Base-by-base conservation (phyloP, 2,113 vertebrate genomes). In the Anhinga rufa region DNA sequence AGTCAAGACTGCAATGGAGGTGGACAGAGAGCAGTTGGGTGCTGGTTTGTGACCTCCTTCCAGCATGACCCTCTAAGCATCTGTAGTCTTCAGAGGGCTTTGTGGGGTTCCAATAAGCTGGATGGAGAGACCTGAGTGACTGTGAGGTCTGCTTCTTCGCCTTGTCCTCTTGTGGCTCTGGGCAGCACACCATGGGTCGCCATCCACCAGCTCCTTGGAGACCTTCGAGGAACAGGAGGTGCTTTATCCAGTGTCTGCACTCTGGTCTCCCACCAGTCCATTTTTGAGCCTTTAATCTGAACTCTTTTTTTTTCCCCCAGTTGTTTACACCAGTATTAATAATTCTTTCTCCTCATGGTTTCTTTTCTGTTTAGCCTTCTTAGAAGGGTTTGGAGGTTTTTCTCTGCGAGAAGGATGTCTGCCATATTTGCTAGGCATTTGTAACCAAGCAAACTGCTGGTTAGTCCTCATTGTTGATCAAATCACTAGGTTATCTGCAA, bases 91-190 rank as follows among this genome's bases (percentile, higher is more conserved):
- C n/a, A 48, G 38, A 68, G n/a, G 18, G 31, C 18, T 79, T 60
- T 60, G 9, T 42, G 42, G 46, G 7, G 8, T 54, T 54, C 46
- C 36, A 10, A 0, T 57, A 78, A 81, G 31, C 25, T 57, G 40
- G 16, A 22, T 51, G 20, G 11, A 8, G 14, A 54, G 29, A 60
- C 22, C 11, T 13, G 13, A 21, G 24, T 36, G 66, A 60, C 34
- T 0, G 0, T 4, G 34, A 69, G 16, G 17, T 52, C 42, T 44
- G 4, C 25, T 80, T 46, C 46, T 75, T 69, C 2, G 1, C 36
- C 10, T 76, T 49, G 21, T 66, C 31, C 22, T n/a, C 31, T 49
- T 4, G 1, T 21, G 49, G 29, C 26, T 61, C 38, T 78, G 34
- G 24, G 32, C 32, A 46, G 21, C 0, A 4, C 10, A 2, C 32